Evolutionary conservation across 2,888 invertebrate genomes (phyloP).

Genomic region (Coelinius sp.): DNA sequence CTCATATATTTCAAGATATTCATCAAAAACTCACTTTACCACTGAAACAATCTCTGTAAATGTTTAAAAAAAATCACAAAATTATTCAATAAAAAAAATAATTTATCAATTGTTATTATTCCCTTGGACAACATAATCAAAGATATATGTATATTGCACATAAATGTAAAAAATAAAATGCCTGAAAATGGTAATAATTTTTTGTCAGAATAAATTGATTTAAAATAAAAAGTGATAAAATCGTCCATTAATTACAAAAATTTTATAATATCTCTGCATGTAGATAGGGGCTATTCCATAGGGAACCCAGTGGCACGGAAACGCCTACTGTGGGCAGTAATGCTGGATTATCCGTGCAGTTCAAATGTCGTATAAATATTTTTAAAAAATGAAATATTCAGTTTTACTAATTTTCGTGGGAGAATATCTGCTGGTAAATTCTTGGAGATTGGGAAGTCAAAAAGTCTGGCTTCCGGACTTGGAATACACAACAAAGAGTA

Average conservation of each 20-base stretch:
- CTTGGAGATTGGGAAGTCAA: slow-evolving; percentile 41
- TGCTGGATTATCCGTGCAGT: neutral
- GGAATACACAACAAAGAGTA: slow-evolving; percentile 60
- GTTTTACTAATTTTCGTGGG: neutral
- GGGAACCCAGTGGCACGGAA: neutral
- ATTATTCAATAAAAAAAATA: neutral
- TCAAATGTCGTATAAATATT: neutral
- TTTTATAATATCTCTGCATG: neutral
- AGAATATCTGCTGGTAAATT: neutral
- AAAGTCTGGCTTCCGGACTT: slow-evolving; percentile 63
- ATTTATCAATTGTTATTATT: slow-evolving; percentile 24
- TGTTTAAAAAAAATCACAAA: neutral
- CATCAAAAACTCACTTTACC: neutral
- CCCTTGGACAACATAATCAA: slow-evolving; percentile 1
- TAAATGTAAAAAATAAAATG: slow-evolving; percentile 22
- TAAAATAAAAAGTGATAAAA: neutral
- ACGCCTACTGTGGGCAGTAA: slow-evolving; percentile 6
- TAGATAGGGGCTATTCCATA: neutral
- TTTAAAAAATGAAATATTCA: neutral
- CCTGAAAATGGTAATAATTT: neutral
- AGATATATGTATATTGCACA: slow-evolving; percentile 23
- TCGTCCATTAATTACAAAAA: neutral
- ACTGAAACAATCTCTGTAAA: neutral
- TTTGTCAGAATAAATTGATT: neutral
- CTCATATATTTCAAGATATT: neutral